Conservation (phyloP, 2,113 vertebrate species). For the Proteles cristata region DNA sequence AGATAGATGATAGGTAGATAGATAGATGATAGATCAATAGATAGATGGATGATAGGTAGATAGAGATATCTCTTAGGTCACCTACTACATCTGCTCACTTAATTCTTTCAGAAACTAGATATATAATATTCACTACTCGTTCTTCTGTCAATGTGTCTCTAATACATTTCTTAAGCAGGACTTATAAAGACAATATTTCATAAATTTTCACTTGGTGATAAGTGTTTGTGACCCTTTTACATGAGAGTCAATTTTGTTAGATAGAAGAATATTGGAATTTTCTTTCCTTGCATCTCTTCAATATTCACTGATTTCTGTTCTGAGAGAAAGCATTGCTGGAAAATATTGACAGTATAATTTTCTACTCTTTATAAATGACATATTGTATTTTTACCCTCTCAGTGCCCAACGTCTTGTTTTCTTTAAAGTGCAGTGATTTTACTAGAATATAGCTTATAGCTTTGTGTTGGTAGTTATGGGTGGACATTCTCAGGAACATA, state of each 20-base stretch:
- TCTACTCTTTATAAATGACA: background rate
- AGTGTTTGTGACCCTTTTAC: background rate
- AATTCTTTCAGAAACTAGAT: background rate
- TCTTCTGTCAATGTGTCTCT: background rate
- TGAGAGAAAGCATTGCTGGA: background rate
- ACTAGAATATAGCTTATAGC: background rate
- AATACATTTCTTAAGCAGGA: background rate
- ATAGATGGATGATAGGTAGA: background rate
- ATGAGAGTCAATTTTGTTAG: background rate
- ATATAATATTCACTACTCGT: background rate
- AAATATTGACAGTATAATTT: background rate
- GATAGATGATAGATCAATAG: background rate
- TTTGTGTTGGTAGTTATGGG: background rate
- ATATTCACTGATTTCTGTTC: background rate
- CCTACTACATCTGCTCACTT: background rate
- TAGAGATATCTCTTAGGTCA: background rate
- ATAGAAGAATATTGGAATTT: background rate
- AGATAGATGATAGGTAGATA: background rate
- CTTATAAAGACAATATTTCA: background rate
- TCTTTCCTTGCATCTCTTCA: background rate
- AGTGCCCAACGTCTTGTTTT: background rate
- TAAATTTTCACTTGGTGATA: background rate
- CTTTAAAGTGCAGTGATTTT: background rate
- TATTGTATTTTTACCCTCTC: background rate
- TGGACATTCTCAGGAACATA: background rate